Evolutionary conservation across 2,888 invertebrate genomes (phyloP), one percentile per base, ranked within the genome.

Genomic region (Tenthredo livida): DNA sequence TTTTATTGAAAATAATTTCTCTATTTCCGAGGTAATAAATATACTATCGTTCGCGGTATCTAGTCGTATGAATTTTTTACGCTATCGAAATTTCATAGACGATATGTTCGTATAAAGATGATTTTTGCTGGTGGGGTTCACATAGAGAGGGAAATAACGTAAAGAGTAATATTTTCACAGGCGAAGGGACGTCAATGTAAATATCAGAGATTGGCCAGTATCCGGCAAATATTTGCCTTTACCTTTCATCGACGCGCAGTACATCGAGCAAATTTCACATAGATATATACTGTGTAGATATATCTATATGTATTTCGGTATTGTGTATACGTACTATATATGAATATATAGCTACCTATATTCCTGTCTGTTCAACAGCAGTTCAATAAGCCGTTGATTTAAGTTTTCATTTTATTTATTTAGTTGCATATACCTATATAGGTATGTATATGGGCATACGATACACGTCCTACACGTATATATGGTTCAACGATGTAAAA

Each of bases 161-260:
- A 47, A 83, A 83, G 83, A 83, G 83, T 83, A 83, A 83, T 83
- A 83, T 83, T 83, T 83, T 83, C 29, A 67, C 83, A 70, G 10
- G 17, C 67, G 83, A 83, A 83, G 83, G 83, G 83, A 65, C 83
- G 83, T 84, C 84, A 84, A 78, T 84, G 84, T 77, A 84, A 84
- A 84, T 83, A 83, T 83, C 83, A 83, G 67, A 83, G 77, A 84
- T 84, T 84, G 84, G 84, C 65, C 84, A 75, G 84, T 84, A 84
- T 67, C 75, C 43, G 77, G 67, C 84, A 84, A 84, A 84, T 84
- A 84, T 84, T 84, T 84, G 77, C 65, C 58, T 77, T 65, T 61
- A 84, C 43, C 67, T 78, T 77, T 84, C 84, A 84, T 84, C 77
- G 77, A 65, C 65, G 84, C 54, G 72, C 50, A 15, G 72, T 73